Percentiles rank a stretch among this genome's conserved stretches.
Evolutionary conservation across 2,888 invertebrate species (phyloP).

Genomic region (Tridacna crocea): DNA sequence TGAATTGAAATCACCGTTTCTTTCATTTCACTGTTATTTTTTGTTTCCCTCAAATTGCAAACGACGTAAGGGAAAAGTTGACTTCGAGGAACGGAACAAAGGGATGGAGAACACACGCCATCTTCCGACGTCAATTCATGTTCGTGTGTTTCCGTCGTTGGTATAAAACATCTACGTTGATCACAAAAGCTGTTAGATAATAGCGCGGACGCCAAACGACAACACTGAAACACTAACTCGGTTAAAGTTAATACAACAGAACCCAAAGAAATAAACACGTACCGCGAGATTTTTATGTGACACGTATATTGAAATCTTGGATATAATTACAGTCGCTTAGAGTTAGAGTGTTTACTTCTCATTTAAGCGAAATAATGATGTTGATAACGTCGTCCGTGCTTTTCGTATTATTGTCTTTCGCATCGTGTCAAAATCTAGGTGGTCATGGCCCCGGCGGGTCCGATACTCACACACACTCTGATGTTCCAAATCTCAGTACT

Average conservation of each 20-base stretch:
- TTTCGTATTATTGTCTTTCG: constrained; percentile 16
- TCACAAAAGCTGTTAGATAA: neutral
- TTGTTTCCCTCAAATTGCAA: no score
- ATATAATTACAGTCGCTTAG: neutral
- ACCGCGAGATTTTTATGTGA: no score
- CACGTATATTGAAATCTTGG: neutral
- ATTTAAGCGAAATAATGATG: constrained; percentile 3
- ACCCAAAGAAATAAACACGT: no score
- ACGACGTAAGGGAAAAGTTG: no score
- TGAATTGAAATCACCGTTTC: no score
- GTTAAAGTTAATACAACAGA: no score
- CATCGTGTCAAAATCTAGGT: constrained; percentile 7
- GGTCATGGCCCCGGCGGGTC: neutral
- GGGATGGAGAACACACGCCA: neutral
- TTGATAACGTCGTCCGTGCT: constrained; percentile 18
- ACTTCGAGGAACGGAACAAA: no score
- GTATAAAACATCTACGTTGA: neutral
- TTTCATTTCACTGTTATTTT: no score
- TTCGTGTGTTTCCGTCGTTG: neutral
- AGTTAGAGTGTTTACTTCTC: neutral
- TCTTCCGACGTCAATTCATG: neutral
- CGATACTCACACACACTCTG: constrained; percentile 2
- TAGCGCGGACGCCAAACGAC: neutral
- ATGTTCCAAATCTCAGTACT: constrained; percentile 21
- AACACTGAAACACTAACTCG: neutral